Base-by-base conservation (phyloP, 2,113 vertebrate species). In the Pongo pygmaeus region DNA sequence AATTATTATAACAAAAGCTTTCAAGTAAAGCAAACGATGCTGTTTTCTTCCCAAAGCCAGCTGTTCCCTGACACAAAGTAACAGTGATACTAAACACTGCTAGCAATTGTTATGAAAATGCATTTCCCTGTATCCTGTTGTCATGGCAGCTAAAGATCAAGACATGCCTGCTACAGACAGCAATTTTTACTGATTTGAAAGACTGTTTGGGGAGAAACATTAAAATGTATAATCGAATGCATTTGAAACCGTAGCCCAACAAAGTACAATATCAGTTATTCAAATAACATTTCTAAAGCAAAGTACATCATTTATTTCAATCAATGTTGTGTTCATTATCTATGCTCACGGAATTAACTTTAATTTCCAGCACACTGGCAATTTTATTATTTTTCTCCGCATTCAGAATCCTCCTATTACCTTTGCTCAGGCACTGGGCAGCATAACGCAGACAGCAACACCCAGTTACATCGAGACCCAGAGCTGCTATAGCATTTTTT, bases 121-220 rank as follows among this genome's bases (percentile, higher is more conserved):
- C 79, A 97, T 98, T 98, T 98, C 96, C 97, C 97, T 97, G 96
- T 79, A 97, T 95, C 90, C 93, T 98, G 94, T 98, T 98, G 98
- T 99, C 98, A 99, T 98, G 95, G 97, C 97, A 99, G 98, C 96
- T 97, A 96, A 98, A 98, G 96, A 99, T 98, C 97, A 98, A 98
- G 98, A 97, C 97, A 97, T 55, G 94, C 83, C 97, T 93, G 94
- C 91, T 97, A 93, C 77, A 91, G 84, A 57, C 46, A 96, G 97
- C 97, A 95, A 97, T 97, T 98, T 97, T 97, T 96, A 97, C 96
- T 93, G 96, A 98, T 98, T 91, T 97, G 93, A 98, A 98, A 98
- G 91, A 96, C 95, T 90, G 89, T 98, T 98, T 98, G 84, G 97
- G 90, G 75, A 77, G 32, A 84, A 98, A 96, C 74, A 96, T 97